phyloP scores from a whole-genome alignment of 2,888 invertebrate genomes.

The Eupeodes latifasciatus region DNA sequence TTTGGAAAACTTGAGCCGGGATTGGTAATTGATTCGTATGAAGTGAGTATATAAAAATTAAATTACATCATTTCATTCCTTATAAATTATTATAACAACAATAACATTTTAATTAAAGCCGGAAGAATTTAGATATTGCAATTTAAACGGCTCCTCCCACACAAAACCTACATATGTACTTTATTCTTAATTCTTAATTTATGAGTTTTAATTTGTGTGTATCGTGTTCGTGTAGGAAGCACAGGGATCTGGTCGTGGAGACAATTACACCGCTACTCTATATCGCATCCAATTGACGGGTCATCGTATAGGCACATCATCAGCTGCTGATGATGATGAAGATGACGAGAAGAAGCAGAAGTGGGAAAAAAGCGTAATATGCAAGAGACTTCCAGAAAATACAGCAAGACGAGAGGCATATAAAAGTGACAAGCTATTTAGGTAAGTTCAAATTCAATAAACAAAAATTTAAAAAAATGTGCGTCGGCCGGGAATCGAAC shows the following conservation, averaged over 20 bases:
- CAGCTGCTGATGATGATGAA: constrained; percentile 78
- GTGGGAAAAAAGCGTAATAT: constrained; percentile 89
- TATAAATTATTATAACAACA: not conserved
- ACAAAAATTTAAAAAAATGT: constrained; percentile 53
- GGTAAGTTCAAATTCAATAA: constrained; percentile 79
- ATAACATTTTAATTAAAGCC: constrained; percentile 18
- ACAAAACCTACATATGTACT: not conserved
- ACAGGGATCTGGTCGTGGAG: constrained; percentile 89
- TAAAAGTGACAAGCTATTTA: constrained; percentile 89
- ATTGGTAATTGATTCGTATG: constrained; percentile 85
- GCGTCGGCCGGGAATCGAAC: constrained; percentile 75
- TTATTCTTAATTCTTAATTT: constrained; percentile 31
- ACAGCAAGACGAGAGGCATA: constrained; percentile 87
- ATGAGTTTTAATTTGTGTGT: constrained; percentile 47
- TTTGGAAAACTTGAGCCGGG: constrained; percentile 86
- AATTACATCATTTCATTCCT: constrained; percentile 44
- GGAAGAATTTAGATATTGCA: constrained; percentile 18
- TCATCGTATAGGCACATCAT: constrained; percentile 77
- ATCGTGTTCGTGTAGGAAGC: constrained; percentile 85
- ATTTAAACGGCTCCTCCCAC: constrained; percentile 45
- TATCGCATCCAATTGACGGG: constrained; percentile 88
- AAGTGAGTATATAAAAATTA: constrained; percentile 83
- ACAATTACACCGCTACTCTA: constrained; percentile 90
- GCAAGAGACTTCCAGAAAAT: constrained; percentile 89
- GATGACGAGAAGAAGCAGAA: constrained; percentile 83